These are phyloP conservation scores for Ganaspis sp. DNA, from an alignment of 1,140 invertebrate species.

Conservation along the genomic window DNA sequence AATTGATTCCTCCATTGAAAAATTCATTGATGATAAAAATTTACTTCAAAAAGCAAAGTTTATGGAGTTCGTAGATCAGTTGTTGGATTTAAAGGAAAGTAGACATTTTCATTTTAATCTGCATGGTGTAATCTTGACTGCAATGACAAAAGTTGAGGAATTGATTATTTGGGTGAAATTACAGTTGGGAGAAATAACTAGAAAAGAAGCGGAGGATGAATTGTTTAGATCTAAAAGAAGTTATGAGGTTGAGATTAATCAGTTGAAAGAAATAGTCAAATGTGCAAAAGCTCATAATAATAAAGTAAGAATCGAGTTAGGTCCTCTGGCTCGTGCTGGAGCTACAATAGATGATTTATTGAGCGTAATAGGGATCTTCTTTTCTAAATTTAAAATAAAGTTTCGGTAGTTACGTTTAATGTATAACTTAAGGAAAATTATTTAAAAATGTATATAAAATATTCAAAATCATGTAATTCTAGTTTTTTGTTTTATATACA, in stretches of 20 bases:
- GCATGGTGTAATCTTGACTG: constrained; percentile 11
- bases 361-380: neutral
- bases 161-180: constrained; percentile 18
- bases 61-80: constrained; percentile 20
- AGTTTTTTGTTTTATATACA: no score
- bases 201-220: neutral
- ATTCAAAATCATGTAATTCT: no score
- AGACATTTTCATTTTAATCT: constrained; percentile 18
- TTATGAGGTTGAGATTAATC: neutral
- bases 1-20: constrained; percentile 8
- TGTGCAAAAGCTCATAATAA: neutral
- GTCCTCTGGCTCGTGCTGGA: neutral
- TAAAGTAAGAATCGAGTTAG: neutral
- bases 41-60: neutral
- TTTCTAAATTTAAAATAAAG: neutral
- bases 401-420: neutral
- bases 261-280: neutral
- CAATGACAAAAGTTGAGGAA: constrained; percentile 3
- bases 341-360: neutral
- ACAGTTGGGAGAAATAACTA: constrained; percentile 13
- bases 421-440: no score
- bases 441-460: no score
- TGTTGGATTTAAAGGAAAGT: constrained; percentile 2
- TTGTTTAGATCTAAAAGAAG: neutral
- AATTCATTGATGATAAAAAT: neutral